Percentiles rank a stretch among this genome's conserved stretches.
These are phyloP conservation scores for Triplophysa bombifrons DNA, from an alignment of 2,797 vertebrate species.

Conservation along the genomic window DNA sequence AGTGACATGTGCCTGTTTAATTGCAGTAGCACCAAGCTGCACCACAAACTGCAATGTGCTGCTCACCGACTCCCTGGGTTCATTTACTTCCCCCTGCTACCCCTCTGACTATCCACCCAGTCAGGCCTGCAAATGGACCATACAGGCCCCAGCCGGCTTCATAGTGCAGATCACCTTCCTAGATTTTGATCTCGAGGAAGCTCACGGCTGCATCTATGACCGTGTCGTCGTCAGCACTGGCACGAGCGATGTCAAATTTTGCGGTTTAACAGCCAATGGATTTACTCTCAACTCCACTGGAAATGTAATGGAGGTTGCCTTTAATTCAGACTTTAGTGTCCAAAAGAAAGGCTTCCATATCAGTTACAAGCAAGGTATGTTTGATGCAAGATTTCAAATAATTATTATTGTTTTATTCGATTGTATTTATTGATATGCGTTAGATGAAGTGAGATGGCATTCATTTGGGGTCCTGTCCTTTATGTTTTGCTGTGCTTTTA, in stretches of 20 bases:
- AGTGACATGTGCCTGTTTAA: conserved; percentile 56
- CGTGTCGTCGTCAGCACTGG: conserved; percentile 84
- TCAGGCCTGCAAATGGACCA: conserved; percentile 84
- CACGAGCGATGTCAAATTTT: conserved; percentile 79
- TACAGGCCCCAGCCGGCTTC: conserved; percentile 88
- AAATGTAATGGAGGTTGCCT: conserved; percentile 88
- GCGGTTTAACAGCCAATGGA: conserved; percentile 90
- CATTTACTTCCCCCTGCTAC: conserved; percentile 91
- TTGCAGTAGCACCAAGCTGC: conserved; percentile 79
- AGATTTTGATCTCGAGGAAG: conserved; percentile 96
- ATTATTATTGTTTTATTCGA: conserved; percentile 6
- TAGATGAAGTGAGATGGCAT: background rate
- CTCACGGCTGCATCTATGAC: conserved; percentile 92
- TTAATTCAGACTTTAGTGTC: conserved; percentile 94
- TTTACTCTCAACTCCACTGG: conserved; percentile 91
- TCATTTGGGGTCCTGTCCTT: background rate
- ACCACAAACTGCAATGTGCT: conserved; percentile 76
- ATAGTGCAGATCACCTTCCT: conserved; percentile 91
- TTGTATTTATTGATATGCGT: background rate
- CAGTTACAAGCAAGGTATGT: conserved; percentile 92
- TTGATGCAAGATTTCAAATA: conserved; percentile 38
- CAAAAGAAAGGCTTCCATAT: conserved; percentile 95
- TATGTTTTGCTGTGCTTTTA: background rate
- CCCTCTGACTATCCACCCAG: conserved; percentile 87
- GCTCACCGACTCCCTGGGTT: conserved; percentile 79